Evolutionary conservation across 2,888 invertebrate genomes (phyloP).

Genomic region (Sinelater perroti): DNA sequence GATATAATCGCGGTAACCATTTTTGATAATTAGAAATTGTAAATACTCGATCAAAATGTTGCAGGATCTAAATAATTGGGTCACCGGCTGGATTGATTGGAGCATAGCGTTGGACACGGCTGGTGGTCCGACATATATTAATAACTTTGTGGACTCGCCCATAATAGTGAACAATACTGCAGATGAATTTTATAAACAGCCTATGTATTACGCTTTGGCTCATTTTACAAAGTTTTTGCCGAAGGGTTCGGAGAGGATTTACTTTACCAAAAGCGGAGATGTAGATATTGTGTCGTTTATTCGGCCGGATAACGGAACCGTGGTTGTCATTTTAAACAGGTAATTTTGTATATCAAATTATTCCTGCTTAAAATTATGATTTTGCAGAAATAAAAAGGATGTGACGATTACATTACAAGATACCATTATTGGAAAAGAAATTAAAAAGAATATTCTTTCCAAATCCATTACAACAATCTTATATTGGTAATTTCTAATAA

Average conservation of each 20-base stretch:
- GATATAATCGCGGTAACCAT: no score
- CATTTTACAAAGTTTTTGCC: constrained; percentile 77
- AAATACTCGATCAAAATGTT: no score
- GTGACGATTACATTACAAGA: constrained; percentile 56
- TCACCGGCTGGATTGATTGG: constrained; percentile 91
- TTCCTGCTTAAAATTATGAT: no score
- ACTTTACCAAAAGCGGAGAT: constrained; percentile 46
- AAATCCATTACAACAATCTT: constrained; percentile 61
- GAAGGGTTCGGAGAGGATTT: constrained; percentile 65
- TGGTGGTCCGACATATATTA: constrained; percentile 85
- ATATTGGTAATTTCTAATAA: no score
- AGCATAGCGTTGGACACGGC: constrained; percentile 77
- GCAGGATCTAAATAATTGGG: constrained; percentile 77
- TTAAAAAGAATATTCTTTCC: constrained; percentile 53
- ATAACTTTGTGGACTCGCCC: constrained; percentile 83
- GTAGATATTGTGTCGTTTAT: constrained; percentile 63
- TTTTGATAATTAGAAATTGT: no score
- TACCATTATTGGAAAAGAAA: constrained; percentile 49
- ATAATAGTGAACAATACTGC: constrained; percentile 70
- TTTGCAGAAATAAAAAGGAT: constrained; percentile 54
- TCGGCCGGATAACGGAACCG: constrained; percentile 63
- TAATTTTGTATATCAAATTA: no score
- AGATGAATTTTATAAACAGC: constrained; percentile 88
- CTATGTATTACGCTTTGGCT: constrained; percentile 85
- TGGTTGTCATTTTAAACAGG: constrained; percentile 67